Percentiles rank a stretch among this genome's conserved stretches.
Evolutionary conservation across 1,140 invertebrate species (phyloP).

Genomic region (Popillia japonica): DNA sequence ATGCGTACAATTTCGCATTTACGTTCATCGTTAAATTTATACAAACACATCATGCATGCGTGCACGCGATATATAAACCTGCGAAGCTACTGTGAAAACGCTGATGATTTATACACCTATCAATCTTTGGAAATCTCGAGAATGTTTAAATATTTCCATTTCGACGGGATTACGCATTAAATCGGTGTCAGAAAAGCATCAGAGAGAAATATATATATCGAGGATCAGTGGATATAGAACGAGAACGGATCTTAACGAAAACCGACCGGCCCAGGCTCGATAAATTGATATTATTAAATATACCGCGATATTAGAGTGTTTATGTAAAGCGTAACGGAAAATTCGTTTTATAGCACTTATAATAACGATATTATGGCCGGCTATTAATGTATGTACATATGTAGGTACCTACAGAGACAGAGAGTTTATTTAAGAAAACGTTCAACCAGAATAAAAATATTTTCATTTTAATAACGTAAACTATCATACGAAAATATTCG

Average conservation of each 20-base stretch:
- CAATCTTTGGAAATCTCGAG: not conserved
- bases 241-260: not conserved
- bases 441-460: not conserved
- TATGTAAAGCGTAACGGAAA: not conserved
- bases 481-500: not conserved
- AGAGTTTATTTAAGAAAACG: not conserved
- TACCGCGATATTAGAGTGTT: not conserved
- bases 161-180: conserved; percentile 1
- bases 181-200: not conserved
- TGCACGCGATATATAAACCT: too few species aligned
- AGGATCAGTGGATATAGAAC: too few species aligned
- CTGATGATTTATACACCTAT: conserved; percentile 16
- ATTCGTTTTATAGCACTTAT: not conserved
- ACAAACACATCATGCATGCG: too few species aligned
- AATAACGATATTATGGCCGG: too few species aligned
- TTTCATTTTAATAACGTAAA: not conserved
- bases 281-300: conserved; percentile 4
- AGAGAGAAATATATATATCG: too few species aligned
- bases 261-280: too few species aligned
- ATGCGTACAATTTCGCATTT: too few species aligned
- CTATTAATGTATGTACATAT: not conserved
- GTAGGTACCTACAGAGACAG: not conserved
- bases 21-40: too few species aligned
- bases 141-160: conserved; percentile 24
- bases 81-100: not conserved